phyloP scores from a whole-genome alignment of 2,797 vertebrate genomes.

The Rhinophrynus dorsalis region DNA sequence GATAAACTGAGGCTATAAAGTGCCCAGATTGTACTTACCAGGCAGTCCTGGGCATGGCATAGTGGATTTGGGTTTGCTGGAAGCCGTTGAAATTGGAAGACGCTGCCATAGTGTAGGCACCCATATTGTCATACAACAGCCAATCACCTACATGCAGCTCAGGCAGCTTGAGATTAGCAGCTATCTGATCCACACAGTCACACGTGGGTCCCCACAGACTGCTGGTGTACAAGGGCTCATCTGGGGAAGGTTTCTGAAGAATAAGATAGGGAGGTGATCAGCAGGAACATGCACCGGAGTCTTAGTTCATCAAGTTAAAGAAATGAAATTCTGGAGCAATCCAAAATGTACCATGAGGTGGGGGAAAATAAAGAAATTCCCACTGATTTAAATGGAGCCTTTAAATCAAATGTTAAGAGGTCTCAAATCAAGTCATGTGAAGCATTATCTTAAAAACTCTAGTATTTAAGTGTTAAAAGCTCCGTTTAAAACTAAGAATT shows the following conservation, averaged over 20 bases:
- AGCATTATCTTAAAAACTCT: no score
- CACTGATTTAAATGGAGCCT: no score
- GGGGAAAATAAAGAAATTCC: no score
- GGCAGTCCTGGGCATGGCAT: slow-evolving; percentile 67
- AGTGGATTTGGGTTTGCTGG: slow-evolving; percentile 56
- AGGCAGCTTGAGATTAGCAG: slow-evolving; percentile 61
- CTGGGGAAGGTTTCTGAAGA: slow-evolving; percentile 59
- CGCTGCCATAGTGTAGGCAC: slow-evolving; percentile 62
- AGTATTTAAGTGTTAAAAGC: no score
- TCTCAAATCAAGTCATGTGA: no score
- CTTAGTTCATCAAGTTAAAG: no score
- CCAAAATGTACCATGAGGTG: no score
- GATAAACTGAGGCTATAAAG: no score
- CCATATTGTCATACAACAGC: slow-evolving; percentile 74
- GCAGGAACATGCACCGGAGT: background rate
- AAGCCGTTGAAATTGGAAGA: background rate
- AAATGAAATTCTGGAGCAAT: no score
- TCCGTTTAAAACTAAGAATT: no score
- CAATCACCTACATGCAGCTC: slow-evolving; percentile 71
- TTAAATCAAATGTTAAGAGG: no score
- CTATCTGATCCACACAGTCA: slow-evolving; percentile 54
- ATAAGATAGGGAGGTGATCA: background rate
- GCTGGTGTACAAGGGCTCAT: slow-evolving; percentile 58
- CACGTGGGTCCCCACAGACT: slow-evolving; percentile 67
- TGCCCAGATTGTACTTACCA: slow-evolving; percentile 63